Evolutionary conservation across 2,888 invertebrate species (phyloP), one percentile per base, ranked within the genome.

Genomic region (Phengaris arion): DNA sequence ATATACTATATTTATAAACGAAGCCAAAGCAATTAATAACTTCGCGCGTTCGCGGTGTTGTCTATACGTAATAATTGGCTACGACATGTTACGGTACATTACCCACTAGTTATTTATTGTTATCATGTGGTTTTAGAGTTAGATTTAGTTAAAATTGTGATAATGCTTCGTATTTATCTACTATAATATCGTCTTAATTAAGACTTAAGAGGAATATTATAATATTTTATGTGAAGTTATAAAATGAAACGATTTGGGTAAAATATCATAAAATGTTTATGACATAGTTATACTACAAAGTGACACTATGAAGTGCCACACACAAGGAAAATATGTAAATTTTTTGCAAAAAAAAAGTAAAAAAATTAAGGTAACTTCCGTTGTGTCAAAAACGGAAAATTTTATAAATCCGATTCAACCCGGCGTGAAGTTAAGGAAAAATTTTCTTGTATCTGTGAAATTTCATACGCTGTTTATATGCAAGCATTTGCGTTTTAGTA

Each of bases 101-200:
- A 35, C 35, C 35, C 4, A 35, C 35, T 48, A 48, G 48, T 48
- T 48, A 48, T 48, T 48, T 48, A 48, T 59, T 59, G 15, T 59
- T 59, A 59, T 57, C 15, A 15, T n/a, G 57, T 57, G 15, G n/a
- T 57, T 15, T 15, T 35, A 35, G 35, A 48, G 8, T 8, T 59
- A 59, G 59, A 22, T 59, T 59, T 59, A 59, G 22, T 59, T 59
- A 15, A 59, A 59, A 59, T 59, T 59, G 59, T 59, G 59, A 59
- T 59, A 10, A 59, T 59, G 10, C 59, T 22, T 59, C 15, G 57
- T 57, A 22, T 59, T 59, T 59, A 22, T 22, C 59, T 22, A 15
- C 10, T 9, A 15, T 57, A 57, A 57, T 57, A 15, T 5, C 59
- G 15, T 59, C 22, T 59, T 22, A 59, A 59, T 15, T 59, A 59